Conservation (phyloP, 2,113 vertebrate species). For the Oreamnos americanus region DNA sequence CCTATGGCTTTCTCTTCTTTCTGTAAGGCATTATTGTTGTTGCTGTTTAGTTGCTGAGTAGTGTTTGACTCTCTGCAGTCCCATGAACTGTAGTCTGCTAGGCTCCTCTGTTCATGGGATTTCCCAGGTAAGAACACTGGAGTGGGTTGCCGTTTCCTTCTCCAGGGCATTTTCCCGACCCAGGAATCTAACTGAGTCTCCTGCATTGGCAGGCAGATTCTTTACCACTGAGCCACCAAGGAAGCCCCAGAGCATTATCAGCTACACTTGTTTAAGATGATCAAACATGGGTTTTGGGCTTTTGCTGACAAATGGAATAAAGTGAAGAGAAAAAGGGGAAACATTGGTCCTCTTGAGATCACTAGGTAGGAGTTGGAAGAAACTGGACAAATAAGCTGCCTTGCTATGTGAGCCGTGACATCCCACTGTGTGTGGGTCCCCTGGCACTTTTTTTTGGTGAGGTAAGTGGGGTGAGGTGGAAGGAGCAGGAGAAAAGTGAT, state of each 20-base stretch:
- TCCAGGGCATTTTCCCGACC: neutral
- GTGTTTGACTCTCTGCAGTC: neutral
- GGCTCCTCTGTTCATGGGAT: neutral
- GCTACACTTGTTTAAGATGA: neutral
- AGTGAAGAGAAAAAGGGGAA: neutral
- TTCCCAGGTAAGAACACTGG: neutral
- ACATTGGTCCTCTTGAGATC: neutral
- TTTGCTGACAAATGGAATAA: constrained; percentile 11
- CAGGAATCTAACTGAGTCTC: neutral
- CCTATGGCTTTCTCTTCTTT: neutral
- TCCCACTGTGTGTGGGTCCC: no score
- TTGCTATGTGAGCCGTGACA: neutral
- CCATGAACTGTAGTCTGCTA: neutral
- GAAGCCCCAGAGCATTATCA: neutral
- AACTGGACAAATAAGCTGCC: neutral
- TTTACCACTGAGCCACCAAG: neutral
- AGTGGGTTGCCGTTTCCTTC: neutral
- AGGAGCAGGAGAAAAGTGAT: neutral
- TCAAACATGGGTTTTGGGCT: neutral
- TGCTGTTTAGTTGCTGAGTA: neutral
- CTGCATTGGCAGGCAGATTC: neutral
- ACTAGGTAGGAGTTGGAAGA: neutral
- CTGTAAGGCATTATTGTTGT: neutral
- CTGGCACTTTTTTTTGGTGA: neutral
- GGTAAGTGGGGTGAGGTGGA: neutral